Conservation (phyloP, 1,140 invertebrate species). For the Popillia japonica region DNA sequence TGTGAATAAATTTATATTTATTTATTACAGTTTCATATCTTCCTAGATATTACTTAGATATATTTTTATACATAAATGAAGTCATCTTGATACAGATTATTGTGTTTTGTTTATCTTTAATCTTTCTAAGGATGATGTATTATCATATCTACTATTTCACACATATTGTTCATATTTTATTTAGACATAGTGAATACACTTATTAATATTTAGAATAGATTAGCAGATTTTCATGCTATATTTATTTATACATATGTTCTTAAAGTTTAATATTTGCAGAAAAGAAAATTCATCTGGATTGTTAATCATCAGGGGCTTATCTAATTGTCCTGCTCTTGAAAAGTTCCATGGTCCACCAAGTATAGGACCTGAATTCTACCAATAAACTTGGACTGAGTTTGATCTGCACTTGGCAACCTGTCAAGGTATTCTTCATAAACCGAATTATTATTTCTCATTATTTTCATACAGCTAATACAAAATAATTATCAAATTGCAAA, state of each 20-base stretch:
- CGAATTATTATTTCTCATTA: not conserved
- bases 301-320: conserved; percentile 39
- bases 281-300: conserved; percentile 38
- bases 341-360: conserved; percentile 30
- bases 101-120: not conserved
- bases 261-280: conserved; percentile 35
- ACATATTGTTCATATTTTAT: not conserved
- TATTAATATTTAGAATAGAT: not conserved
- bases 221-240: not conserved
- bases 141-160: not conserved
- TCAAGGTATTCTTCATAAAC: conserved; percentile 12
- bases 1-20: conserved; percentile 27
- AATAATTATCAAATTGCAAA: not conserved
- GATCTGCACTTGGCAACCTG: conserved; percentile 1
- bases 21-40: conserved; percentile 22
- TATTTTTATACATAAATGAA: conserved; percentile 8
- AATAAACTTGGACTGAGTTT: conserved; percentile 29
- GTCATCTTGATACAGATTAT: not conserved
- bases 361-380: conserved; percentile 35
- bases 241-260: not conserved
- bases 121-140: not conserved
- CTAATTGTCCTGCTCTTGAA: conserved; percentile 37
- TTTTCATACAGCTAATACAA: not conserved
- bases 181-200: not conserved
- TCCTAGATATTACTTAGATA: not conserved